Conservation (phyloP, 2,888 invertebrate genomes). For the Alviniconcha strummeri region DNA sequence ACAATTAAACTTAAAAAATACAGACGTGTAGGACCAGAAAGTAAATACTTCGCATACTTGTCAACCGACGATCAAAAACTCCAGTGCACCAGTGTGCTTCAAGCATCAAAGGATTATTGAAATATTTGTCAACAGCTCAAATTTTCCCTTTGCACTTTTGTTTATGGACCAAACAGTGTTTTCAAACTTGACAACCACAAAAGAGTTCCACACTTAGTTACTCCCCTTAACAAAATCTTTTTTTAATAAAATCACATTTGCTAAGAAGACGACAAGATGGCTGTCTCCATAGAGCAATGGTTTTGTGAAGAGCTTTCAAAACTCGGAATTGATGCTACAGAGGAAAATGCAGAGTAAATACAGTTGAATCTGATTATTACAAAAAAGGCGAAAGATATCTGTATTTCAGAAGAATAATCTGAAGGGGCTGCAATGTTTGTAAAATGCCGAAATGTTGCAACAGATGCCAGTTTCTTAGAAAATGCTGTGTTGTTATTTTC, state of each 20-base stretch:
- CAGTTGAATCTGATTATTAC: no score
- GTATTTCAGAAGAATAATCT: background rate
- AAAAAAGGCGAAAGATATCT: no score
- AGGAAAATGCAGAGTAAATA: conserved; percentile 66
- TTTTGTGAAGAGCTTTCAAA: conserved; percentile 66
- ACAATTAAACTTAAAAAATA: background rate
- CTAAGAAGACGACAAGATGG: conserved; percentile 51
- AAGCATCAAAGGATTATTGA: background rate
- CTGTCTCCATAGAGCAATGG: conserved; percentile 63
- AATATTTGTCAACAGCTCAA: background rate
- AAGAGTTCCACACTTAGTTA: background rate
- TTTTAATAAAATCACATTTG: background rate
- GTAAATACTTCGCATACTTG: no score
- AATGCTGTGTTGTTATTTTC: background rate
- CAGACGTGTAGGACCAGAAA: no score
- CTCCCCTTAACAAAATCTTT: background rate
- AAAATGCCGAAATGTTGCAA: background rate
- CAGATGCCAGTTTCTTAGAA: conserved; percentile 2
- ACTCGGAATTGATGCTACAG: conserved; percentile 64
- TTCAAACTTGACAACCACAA: conserved; percentile 1
- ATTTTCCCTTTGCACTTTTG: background rate
- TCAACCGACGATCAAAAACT: background rate
- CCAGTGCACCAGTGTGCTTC: background rate
- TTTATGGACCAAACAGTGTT: conserved; percentile 5
- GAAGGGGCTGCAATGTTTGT: background rate